Evolutionary conservation across 2,888 invertebrate genomes (phyloP).

Genomic region (Temnothorax ravouxi): DNA sequence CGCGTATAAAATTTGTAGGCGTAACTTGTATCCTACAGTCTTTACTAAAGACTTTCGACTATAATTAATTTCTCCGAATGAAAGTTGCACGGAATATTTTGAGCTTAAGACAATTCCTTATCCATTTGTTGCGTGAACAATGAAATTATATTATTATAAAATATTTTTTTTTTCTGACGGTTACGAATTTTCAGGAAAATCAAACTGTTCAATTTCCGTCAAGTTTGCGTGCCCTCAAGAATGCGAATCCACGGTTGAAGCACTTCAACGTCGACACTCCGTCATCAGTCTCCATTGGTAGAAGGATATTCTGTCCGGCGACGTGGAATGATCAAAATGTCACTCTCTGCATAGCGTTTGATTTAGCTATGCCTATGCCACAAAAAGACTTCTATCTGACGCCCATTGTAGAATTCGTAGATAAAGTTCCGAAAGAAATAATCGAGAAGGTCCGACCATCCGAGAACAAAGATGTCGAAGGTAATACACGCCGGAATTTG

Average conservation of each 20-base stretch:
- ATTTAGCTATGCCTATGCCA: slow-evolving; percentile 88
- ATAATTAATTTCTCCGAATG: background rate
- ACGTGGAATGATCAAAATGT: slow-evolving; percentile 89
- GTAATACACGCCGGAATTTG: slow-evolving; percentile 81
- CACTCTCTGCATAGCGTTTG: slow-evolving; percentile 87
- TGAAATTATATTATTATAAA: background rate
- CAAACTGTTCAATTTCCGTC: slow-evolving; percentile 91
- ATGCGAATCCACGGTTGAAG: slow-evolving; percentile 91
- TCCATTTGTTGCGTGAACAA: background rate
- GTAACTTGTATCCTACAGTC: background rate
- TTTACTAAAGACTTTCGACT: background rate
- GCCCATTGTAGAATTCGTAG: slow-evolving; percentile 94
- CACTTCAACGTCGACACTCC: slow-evolving; percentile 90
- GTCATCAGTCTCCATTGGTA: slow-evolving; percentile 89
- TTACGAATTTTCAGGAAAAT: slow-evolving; percentile 88
- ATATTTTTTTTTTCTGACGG: background rate
- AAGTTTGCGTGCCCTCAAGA: slow-evolving; percentile 91
- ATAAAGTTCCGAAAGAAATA: slow-evolving; percentile 91
- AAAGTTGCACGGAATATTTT: background rate
- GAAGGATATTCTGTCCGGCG: slow-evolving; percentile 92
- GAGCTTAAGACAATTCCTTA: background rate
- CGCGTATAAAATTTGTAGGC: background rate
- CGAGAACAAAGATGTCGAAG: slow-evolving; percentile 90
- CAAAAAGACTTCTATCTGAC: slow-evolving; percentile 90
- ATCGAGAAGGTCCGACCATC: slow-evolving; percentile 87